phyloP scores from a whole-genome alignment of 2,113 vertebrate species.

The Spea bombifrons region DNA sequence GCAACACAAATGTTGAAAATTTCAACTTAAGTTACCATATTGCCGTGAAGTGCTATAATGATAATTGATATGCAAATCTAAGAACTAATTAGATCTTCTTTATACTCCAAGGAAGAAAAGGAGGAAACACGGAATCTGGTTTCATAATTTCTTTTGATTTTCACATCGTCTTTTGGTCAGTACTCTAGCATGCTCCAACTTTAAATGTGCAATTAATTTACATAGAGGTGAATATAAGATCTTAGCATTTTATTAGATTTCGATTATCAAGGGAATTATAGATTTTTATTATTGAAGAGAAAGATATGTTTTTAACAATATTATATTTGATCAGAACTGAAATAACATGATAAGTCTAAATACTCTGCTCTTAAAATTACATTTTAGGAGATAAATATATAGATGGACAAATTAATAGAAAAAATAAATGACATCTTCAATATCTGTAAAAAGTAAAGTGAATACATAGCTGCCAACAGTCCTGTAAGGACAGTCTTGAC shows the following conservation, averaged over 20 bases:
- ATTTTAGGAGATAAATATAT: not conserved
- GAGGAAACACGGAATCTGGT: conserved; percentile 22
- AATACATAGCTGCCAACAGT: not conserved
- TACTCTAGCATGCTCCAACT: conserved; percentile 1
- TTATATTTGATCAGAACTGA: not conserved
- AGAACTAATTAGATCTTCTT: conserved; percentile 28
- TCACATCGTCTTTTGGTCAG: conserved; percentile 18
- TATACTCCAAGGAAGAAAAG: conserved; percentile 1
- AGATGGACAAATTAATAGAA: not conserved
- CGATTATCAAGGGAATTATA: conserved; percentile 3
- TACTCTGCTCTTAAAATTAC: not conserved
- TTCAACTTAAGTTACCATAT: not conserved
- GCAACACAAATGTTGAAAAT: not conserved
- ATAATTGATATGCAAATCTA: conserved; percentile 36
- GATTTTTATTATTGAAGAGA: not conserved
- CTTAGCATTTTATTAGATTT: conserved; percentile 1
- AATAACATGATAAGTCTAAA: not conserved
- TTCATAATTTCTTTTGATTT: conserved; percentile 31
- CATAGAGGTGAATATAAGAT: conserved; percentile 12
- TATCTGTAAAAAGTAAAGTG: not conserved
- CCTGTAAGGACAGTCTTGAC: too few species aligned
- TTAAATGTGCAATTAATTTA: conserved; percentile 27
- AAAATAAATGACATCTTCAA: not conserved
- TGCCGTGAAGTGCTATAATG: conserved; percentile 7
- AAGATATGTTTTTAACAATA: not conserved